Evolutionary conservation across 2,113 vertebrate genomes (phyloP).

Genomic region (Gnathonemus longibarbis): DNA sequence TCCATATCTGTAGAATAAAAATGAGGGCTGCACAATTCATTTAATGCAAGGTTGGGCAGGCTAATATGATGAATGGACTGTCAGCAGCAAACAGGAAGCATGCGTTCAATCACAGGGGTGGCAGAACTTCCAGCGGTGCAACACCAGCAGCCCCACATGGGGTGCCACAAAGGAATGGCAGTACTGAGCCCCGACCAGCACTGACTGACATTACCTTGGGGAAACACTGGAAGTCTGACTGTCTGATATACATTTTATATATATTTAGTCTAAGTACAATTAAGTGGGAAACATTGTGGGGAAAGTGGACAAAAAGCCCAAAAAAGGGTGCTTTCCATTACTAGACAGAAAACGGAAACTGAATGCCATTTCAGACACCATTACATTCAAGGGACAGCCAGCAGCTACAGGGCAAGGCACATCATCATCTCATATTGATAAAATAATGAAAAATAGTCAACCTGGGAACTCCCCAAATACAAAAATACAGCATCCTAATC

Average conservation of each 20-base stretch:
- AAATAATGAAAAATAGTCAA: slow-evolving; percentile 47
- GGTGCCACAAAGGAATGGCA: slow-evolving; percentile 41
- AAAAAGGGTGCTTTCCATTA: background rate
- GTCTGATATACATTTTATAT: background rate
- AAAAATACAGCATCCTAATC: background rate
- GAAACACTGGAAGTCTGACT: background rate
- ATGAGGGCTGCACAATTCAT: slow-evolving; percentile 75
- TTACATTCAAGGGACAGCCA: slow-evolving; percentile 28
- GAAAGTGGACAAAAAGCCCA: background rate
- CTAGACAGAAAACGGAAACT: background rate
- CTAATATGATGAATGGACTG: slow-evolving; percentile 78
- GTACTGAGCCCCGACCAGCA: slow-evolving; percentile 29
- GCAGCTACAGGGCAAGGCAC: slow-evolving; percentile 43
- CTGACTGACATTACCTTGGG: slow-evolving; percentile 31
- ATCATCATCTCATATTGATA: slow-evolving; percentile 64
- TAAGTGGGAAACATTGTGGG: background rate
- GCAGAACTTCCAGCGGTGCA: slow-evolving; percentile 48
- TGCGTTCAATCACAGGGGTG: slow-evolving; percentile 63
- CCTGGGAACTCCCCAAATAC: background rate
- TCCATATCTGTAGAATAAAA: slow-evolving; percentile 53
- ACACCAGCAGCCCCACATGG: slow-evolving; percentile 48
- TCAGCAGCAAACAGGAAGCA: slow-evolving; percentile 70
- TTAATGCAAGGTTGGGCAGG: slow-evolving; percentile 83
- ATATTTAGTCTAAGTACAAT: slow-evolving; percentile 19
- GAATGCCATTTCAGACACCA: background rate